Evolutionary conservation across 2,797 vertebrate species (phyloP), one percentile per base, ranked within the genome.

Genomic region (Coreius guichenoti): DNA sequence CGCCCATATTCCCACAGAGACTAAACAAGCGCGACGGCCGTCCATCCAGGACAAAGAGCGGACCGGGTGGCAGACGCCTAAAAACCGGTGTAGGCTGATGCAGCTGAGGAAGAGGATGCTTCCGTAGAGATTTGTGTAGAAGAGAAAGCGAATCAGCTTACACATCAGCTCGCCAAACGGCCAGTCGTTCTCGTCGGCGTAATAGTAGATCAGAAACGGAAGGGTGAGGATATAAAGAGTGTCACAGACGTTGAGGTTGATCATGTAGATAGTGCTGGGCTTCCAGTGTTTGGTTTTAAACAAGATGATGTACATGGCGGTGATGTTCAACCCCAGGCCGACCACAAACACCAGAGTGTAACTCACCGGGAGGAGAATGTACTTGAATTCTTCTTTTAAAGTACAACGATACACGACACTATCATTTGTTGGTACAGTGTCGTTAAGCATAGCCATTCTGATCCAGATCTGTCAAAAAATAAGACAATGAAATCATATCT

Each of bases 91-190:
- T 78, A 97, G 80, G 86, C 97, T 99, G 94, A 99, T 98, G 85
- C 97, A 99, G 81, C 96, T 96, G 88, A 99, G 95, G 93, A 99
- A 99, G 19, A 98, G 95, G 92, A 99, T 98, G 93, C 92, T 97
- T 94, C 97, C 97, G 49, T 99, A 99, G 58, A 99, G 93, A 91
- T 99, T 99, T 89, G 97, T 95, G 90, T 99, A 99, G 91, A 99
- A 99, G 49, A 99, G 94, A 93, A 99, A 99, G 86, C 97, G 98
- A n/a, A 98, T 96, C 14, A 98, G 88, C 92, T 98, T 99, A 89
- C 98, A 99, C 89, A 99, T 82, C 1, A 91, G 92, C 14, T 94
- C 95, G 0, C 95, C 92, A 91, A 99, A 99, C 4, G 97, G 98
- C 98, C 98, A 99, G 94, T 97, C 94, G 75, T 98, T 97, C 33